A percentile compares a stretch with the other conserved stretches of the same genome.
phyloP scores from a whole-genome alignment of 2,113 vertebrate genomes.

The Thalassoma bifasciatum region DNA sequence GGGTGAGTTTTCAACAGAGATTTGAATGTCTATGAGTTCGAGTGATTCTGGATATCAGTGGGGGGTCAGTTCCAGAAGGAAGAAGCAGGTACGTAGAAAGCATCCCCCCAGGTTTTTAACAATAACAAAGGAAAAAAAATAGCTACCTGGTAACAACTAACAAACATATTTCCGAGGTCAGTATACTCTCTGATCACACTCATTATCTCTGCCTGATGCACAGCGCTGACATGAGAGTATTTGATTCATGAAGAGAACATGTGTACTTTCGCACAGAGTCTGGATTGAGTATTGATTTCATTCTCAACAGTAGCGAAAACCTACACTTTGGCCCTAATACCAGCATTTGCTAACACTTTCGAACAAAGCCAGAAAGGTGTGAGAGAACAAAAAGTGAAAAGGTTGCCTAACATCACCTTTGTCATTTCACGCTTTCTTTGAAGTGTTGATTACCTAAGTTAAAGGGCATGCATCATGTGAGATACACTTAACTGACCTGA shows the following conservation, averaged over 20 bases:
- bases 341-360: slow-evolving; percentile 49
- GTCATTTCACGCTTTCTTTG: slow-evolving; percentile 46
- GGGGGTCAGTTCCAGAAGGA: too few species aligned
- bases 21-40: too few species aligned
- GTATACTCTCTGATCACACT: slow-evolving; percentile 26
- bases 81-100: too few species aligned
- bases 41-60: too few species aligned
- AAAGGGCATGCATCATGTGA: slow-evolving; percentile 20
- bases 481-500: slow-evolving; percentile 3
- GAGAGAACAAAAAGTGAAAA: slow-evolving; percentile 15
- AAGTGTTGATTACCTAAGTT: slow-evolving; percentile 28
- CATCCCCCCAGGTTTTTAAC: slow-evolving; percentile 19
- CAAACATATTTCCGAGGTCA: neutral
- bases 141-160: slow-evolving; percentile 14
- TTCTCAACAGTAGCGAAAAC: slow-evolving; percentile 55
- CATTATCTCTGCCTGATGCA: slow-evolving; percentile 32
- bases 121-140: neutral
- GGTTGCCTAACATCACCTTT: slow-evolving; percentile 37
- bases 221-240: slow-evolving; percentile 13
- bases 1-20: too few species aligned
- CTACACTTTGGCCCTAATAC: slow-evolving; percentile 17
- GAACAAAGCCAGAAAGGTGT: slow-evolving; percentile 23
- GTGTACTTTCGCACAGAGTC: slow-evolving; percentile 39
- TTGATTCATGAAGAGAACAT: slow-evolving; percentile 38
- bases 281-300: slow-evolving; percentile 58